Base-by-base conservation (phyloP, 2,888 invertebrate species). In the Pheosia tremula region DNA sequence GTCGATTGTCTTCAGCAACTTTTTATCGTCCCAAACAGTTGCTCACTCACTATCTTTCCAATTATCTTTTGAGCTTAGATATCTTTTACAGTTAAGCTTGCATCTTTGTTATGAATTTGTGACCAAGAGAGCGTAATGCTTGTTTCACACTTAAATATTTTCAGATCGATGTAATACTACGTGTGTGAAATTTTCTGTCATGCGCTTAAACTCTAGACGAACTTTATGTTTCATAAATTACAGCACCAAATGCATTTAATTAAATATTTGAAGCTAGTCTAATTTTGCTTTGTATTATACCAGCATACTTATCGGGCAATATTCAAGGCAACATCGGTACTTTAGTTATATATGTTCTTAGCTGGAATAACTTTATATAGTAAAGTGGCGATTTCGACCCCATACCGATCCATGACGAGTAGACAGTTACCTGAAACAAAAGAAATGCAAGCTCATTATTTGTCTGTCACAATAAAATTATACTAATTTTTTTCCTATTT, bases 371-470 rank as follows among this genome's bases (percentile, higher is more conserved):
- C 4, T 41, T 55, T 61, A 24, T 24, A 2, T 24, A 61, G 7
- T 58, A 50, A 68, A 76, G 77, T 82, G 75, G 74, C 74, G 72
- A 75, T 78, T 77, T 71, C 68, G 24, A 24, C 55, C 58, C 59
- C 68, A 70, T 54, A 58, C 62, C 62, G 66, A 63, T 69, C 65
- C 58, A 59, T 57, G 38, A 67, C 60, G 47, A 49, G 56, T 62
- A 59, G 60, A 63, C 61, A 63, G 72, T 80, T 85, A 85, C 85
- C 85, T 85, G 84, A 58, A 78, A 81, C 76, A 9, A 72, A 67
- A 68, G 54, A 75, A 71, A 63, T 61, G 50, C 11, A 62, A 73
- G 75, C 67, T 63, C 57, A 57, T 69, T 68, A 65, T 68, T 72
- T 61, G 24, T 60, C 59, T 60, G 38, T 58, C 57, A 63, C 38